Evolutionary conservation across 2,113 vertebrate genomes (phyloP), one percentile per base, ranked within the genome.

Genomic region (Oreochromis tanganicae): DNA sequence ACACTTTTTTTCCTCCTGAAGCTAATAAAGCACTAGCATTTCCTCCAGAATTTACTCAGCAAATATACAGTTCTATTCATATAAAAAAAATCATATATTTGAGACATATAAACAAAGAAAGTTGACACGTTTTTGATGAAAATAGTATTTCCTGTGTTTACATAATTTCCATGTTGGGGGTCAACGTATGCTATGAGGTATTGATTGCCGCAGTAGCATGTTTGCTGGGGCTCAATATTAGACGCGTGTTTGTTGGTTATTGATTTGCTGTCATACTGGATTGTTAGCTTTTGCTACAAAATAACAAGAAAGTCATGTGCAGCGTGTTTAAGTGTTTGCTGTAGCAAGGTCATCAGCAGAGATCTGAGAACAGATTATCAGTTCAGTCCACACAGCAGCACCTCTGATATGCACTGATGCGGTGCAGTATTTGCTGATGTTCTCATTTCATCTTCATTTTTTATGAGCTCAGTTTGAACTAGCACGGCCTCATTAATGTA

Each of bases 31-130:
- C 19, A 87, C 85, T 89, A 52, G 29, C 59, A 68, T 87, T 92
- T 91, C 43, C 27, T 48, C 27, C 46, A 48, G 6, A 61, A 57
- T 80, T 91, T 88, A 91, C 89, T 91, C 85, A 91, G 89, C 83
- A 32, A 55, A 66, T 81, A 14, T 4, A 32, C 6, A 19, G 14
- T 46, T 75, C 14, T 0, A 50, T 29, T 75, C 4, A 50, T 78
- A 7, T 36, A 54, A n/a, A 78, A 75, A 27, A 32, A 7, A 48
- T 4, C n/a, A 36, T 21, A 24, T 48, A 50, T 82, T 34, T 48
- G 1, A 48, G 12, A 50, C 3, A 50, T 7, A 10, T 75, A 50
- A 75, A 50, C 43, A 75, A 19, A 12, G 46, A 75, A 1, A 29
- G 12, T 8, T n/a, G 24, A 71, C 10, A 57, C 6, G 5, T 32